Evolutionary conservation across 1,140 invertebrate species (phyloP), one percentile per base, ranked within the genome.

Genomic region (Eriocheir sinensis): DNA sequence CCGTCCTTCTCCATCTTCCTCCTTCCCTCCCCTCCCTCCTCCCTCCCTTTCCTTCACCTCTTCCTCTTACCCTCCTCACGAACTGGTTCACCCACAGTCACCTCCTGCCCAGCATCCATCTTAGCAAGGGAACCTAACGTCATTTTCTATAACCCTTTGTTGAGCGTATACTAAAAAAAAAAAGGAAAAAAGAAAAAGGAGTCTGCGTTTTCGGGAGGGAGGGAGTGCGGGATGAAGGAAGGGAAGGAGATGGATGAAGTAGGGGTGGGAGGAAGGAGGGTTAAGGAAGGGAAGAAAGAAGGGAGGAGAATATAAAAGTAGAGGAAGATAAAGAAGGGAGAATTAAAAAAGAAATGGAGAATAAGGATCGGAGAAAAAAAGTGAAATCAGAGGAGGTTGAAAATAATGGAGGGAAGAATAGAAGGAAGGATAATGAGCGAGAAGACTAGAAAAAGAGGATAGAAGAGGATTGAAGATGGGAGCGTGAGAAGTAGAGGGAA

Each of bases 121-220:
- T 60, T 60, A 60, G 53, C 53, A 60, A 21, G 53, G 53, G 53
- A 60, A 60, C 53, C 53, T 27, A 60, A 60, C 53, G 53, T 60
- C 53, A 60, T 60, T 60, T 60, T 60, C 53, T 60, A 60, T 60
- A 60, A 60, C 53, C 53, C 53, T 60, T 60, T 60, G 53, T 60
- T 60, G 53, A 60, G 53, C 53, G 2, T 60, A 60, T 60, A 60
- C 53, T 60, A 21, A 27, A 60, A 60, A 60, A n/a, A n/a, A n/a
- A n/a, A n/a, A n/a, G n/a, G n/a, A n/a, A n/a, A n/a, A n/a, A n/a
- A n/a, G n/a, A n/a, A n/a, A n/a, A n/a, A 60, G 27, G 44, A 60
- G 8, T 27, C 21, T 60, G 53, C 8, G 2, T 60, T 60, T 21
- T 21, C 27, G 53, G 27, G 21, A 60, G 2, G 17, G 53, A 60